Evolutionary conservation across 1,140 invertebrate species (phyloP).

Genomic region (Dermatophagoides farinae): DNA sequence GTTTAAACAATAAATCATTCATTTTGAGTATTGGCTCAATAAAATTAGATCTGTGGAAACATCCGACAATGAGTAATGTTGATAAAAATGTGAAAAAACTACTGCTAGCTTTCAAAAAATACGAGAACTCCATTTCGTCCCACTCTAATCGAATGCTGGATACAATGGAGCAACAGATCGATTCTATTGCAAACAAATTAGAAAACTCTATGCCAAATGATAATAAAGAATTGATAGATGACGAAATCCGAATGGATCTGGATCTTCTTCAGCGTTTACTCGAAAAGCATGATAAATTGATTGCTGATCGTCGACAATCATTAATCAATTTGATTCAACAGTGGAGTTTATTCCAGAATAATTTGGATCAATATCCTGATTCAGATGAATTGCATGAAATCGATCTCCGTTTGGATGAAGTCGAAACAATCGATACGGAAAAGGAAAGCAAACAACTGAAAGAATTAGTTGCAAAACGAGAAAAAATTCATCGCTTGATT

Average conservation of each 20-base stretch:
- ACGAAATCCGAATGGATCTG: not conserved
- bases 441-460: not conserved
- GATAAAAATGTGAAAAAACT: not conserved
- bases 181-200: not conserved
- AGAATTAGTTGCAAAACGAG: not conserved
- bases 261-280: not conserved
- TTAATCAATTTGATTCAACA: not conserved
- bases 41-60: not conserved
- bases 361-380: too few relatives aligned
- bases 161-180: not conserved
- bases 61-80: not conserved
- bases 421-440: not conserved
- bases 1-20: conserved; percentile 2
- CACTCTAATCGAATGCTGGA: not conserved
- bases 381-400: not conserved
- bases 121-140: not conserved
- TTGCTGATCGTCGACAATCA: not conserved
- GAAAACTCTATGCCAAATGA: not conserved
- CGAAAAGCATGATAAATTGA: not conserved
- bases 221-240: not conserved
- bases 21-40: not conserved
- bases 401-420: not conserved
- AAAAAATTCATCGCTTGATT: not conserved
- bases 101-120: not conserved
- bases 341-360: not conserved